Evolutionary conservation across 2,888 invertebrate genomes (phyloP), one percentile per base, ranked within the genome.

Genomic region (Pristionchus entomophagus): DNA sequence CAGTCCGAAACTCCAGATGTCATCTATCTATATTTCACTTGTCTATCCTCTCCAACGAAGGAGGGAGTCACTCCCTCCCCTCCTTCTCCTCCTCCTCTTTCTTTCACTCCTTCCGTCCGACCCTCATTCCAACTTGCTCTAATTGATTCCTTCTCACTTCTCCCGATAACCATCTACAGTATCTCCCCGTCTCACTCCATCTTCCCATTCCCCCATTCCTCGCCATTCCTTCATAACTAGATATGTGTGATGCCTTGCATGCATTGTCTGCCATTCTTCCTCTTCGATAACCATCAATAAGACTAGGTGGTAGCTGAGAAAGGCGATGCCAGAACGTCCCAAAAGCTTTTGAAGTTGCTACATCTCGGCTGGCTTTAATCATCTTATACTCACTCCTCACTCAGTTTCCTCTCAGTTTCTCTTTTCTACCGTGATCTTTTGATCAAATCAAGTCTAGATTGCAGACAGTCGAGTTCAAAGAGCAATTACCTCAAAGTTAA

Each of bases 1-100:
- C 78, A 80, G 32, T 35, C 51, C 78, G 29, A 51, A 49, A 80
- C 73, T 73, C 73, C 78, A 80, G 78, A 80, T 80, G 78, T 80
- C 78, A 80, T 80, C 78, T 51, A 51, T 80, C 78, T 80, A 49
- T 51, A 49, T 80, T 51, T 80, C 78, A 51, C 78, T 41, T 51
- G 51, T 80, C 78, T 29, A 41, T 77, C 77, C 77, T 35, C 77
- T 45, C 45, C 45, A 56, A 41, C 41, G 73, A 45, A 73, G 73
- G 73, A 35, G 65, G 8, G 65, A 62, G 65, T 32, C 32, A 59
- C n/a, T n/a, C 32, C 22, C 32, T 32, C 69, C 69, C 32, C 69
- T 69, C 73, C 45, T 32, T 22, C 51, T 49, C 78, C 26, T 41
- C 19, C 32, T 51, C 26, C 78, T 17, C 78, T 22, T 32, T 17